Base-by-base conservation (phyloP, 1,140 invertebrate genomes). In the Cydia fagiglandana region DNA sequence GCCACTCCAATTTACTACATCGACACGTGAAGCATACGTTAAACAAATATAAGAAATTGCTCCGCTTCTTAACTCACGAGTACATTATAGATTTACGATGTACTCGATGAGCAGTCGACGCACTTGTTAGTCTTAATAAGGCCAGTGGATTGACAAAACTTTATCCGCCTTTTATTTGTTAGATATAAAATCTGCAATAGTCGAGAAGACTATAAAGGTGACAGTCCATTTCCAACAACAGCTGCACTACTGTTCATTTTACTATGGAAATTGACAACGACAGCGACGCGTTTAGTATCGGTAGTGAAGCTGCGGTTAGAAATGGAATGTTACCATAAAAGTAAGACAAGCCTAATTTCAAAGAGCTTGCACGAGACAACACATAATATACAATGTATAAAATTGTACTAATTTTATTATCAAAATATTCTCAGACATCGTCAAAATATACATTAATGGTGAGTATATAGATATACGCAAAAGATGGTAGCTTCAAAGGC, bases 401-500 rank as follows among this genome's bases (percentile, higher is more conserved):
- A 13, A n/a, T 53, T 53, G 6, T 7, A 53, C 7, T 53, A 53
- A 53, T 7, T 6, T 61, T 24, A 61, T 24, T 10, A 61, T 24
- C n/a, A n/a, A 24, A 61, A 61, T 24, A 61, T 10, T 10, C 56
- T 61, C 17, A 61, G 6, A 20, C n/a, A 24, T 74, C 61, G 73
- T 78, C 24, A 80, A 77, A 80, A 78, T 78, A 61, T 61, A 10
- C 6, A 70, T 78, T 78, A 76, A 77, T 79, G 74, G 77, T 53
- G 78, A 78, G 76, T 74, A 80, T 73, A 78, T 47, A 77, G 2
- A 78, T 79, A 81, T 80, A 79, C 77, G 79, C 78, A 76, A 83
- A 86, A 80, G 80, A 81, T 80, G 79, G 79, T 83, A 24, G 81
- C 80, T 85, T 88, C 86, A 89, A 91, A 91, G 88, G 84, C 82